phyloP scores from a whole-genome alignment of 2,797 vertebrate genomes.

The Anas flavirostris region DNA sequence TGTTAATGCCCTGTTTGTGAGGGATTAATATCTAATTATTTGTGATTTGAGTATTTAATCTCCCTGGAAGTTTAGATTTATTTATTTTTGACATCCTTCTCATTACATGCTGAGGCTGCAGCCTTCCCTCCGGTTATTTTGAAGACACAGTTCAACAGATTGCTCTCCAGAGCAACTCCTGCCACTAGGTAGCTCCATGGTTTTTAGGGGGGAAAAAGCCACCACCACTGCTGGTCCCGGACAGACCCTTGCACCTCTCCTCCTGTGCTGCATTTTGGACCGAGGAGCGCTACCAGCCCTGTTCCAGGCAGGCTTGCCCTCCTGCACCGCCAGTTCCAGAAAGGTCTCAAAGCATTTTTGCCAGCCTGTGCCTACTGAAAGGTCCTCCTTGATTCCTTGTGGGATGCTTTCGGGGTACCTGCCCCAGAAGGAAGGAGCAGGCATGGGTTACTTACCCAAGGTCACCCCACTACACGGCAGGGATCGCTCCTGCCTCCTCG shows the following conservation, averaged over 20 bases:
- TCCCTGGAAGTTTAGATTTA: neutral
- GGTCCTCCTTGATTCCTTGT: neutral
- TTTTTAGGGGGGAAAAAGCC: neutral
- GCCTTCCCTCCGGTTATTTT: neutral
- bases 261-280: neutral
- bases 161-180: neutral
- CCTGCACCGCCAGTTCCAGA: neutral
- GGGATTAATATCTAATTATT: conserved; percentile 30
- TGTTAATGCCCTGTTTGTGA: conserved; percentile 8
- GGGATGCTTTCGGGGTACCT: neutral
- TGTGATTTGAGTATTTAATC: conserved; percentile 14
- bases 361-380: neutral
- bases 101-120: neutral
- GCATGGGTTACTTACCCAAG: neutral
- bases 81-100: neutral
- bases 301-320: neutral
- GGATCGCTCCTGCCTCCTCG: neutral
- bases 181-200: neutral
- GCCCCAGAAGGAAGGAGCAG: neutral
- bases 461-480: neutral
- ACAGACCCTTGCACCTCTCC: neutral
- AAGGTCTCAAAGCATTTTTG: neutral
- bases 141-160: conserved; percentile 49
- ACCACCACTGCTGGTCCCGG: accelerated
- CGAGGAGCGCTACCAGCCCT: accelerated